phyloP scores from a whole-genome alignment of 2,113 vertebrate genomes.

The Melanotaenia duboulayi region DNA sequence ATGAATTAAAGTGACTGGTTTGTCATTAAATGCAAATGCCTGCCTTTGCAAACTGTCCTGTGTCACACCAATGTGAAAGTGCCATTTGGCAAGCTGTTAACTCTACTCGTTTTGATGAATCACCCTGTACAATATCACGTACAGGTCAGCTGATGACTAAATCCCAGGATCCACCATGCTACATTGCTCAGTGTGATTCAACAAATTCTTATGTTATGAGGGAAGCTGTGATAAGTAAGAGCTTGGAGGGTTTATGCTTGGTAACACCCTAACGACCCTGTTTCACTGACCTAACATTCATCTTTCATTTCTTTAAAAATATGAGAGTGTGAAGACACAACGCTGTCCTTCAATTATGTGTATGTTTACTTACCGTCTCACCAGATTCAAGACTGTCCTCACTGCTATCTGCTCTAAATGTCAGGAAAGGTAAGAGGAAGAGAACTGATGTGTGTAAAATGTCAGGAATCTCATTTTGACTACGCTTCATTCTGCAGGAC shows the following conservation, averaged over 20 bases:
- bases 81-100: constrained; percentile 6
- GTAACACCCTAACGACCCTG: constrained; percentile 18
- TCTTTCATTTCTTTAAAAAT: constrained; percentile 10
- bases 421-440: constrained; percentile 6
- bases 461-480: constrained; percentile 1
- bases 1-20: no score
- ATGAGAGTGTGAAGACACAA: neutral
- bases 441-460: constrained; percentile 11
- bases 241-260: neutral
- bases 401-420: constrained; percentile 18
- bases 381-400: neutral
- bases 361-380: neutral
- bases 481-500: neutral
- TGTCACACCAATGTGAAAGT: neutral
- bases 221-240: constrained; percentile 48
- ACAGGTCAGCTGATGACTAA: constrained; percentile 29
- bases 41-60: no score
- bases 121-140: neutral
- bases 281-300: neutral
- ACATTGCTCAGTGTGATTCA: constrained; percentile 22
- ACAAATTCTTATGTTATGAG: constrained; percentile 29
- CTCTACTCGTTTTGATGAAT: constrained; percentile 11
- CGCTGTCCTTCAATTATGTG: neutral
- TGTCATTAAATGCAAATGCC: no score
- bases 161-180: constrained; percentile 5